Base-by-base conservation (phyloP, 2,113 vertebrate genomes). In the Pluvianellus socialis region DNA sequence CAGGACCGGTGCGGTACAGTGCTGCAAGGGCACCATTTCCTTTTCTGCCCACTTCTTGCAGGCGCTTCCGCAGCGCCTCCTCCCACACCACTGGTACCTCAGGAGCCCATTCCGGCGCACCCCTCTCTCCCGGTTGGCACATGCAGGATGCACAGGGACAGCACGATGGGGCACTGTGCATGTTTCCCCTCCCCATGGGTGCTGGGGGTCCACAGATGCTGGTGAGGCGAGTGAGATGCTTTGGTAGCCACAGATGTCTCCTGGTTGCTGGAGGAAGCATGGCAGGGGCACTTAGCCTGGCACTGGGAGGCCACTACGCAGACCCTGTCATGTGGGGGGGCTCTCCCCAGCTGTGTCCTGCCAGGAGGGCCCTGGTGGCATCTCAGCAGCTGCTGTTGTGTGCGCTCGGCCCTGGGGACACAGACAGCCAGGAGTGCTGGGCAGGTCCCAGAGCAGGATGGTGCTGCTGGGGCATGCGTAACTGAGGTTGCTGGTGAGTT, bases 131-230 rank as follows among this genome's bases (percentile, higher is more conserved):
- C 1, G 24, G 21, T 19, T 4, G 4, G 47, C 14, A 12, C 66
- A 12, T 6, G 32, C 4, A 3, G 7, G 23, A 12, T 24, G 33
- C 47, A 47, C 45, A 4, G 24, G 33, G 33, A 14, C 40, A 33
- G 53, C n/a, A 5, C 0, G 2, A 27, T 0, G 4, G 19, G 10
- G n/a, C 1, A 0, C 2, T 0, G 55, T 10, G 10, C 8, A 12
- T 1, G 0, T 44, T 58, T 63, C 11, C 4, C 4, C 13, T 63
- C 22, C 30, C 38, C 6, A 7, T 3, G 15, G 30, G 28, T 4
- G 16, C 71, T 0, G 0, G 30, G 61, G 61, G 9, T 12, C 13
- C 14, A 30, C 2, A 2, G 17, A 11, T 23, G 7, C 1, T 15
- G 22, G 18, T n/a, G 75, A 70, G 30, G 38, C 4, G 0, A 52